Evolutionary conservation across 1,140 invertebrate species (phyloP), one percentile per base, ranked within the genome.

Genomic region (Phortica variegata): DNA sequence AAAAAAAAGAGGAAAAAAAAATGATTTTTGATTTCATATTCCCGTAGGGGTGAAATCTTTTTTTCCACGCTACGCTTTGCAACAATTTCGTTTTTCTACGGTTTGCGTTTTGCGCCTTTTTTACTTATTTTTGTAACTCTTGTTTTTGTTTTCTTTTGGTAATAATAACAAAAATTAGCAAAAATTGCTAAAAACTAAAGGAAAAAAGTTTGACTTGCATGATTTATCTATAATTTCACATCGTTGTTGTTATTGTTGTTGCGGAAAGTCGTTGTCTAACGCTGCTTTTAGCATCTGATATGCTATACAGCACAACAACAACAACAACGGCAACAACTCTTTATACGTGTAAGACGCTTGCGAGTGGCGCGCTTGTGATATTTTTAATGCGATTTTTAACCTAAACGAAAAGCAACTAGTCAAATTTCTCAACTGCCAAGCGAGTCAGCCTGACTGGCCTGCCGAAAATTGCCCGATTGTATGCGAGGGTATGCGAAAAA

Each of bases 191-290:
- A 63, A 26, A 26, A 26, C 5, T 10, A 26, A 26, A 26, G 10
- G 10, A 26, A 6, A 26, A 26, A 34, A 68, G 63, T 68, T 68
- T 68, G 63, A 68, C 63, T 68, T 68, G 63, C 63, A 68, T 68
- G 63, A 68, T 68, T 68, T 68, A 68, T 68, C 63, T 68, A 68
- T 68, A 68, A 68, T 68, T 68, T 68, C 68, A 44, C 54, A 68
- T 68, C 63, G 59, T 56, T 46, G 59, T 52, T 56, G 54, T 15
- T 31, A 15, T 43, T 32, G 50, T 29, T 33, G 23, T 56, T 58
- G 40, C 33, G 42, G 36, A 19, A 18, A 40, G 18, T 26, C 10
- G 23, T 26, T 26, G 23, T 26, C 48, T 17, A 38, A 40, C 36
- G 44, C 50, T 49, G 59, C 50, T 56, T 47, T 63, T 53, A 50